A percentile compares a stretch with the other conserved stretches of the same genome.
phyloP scores from a whole-genome alignment of 2,888 invertebrate species.

The Idaea biselata region DNA sequence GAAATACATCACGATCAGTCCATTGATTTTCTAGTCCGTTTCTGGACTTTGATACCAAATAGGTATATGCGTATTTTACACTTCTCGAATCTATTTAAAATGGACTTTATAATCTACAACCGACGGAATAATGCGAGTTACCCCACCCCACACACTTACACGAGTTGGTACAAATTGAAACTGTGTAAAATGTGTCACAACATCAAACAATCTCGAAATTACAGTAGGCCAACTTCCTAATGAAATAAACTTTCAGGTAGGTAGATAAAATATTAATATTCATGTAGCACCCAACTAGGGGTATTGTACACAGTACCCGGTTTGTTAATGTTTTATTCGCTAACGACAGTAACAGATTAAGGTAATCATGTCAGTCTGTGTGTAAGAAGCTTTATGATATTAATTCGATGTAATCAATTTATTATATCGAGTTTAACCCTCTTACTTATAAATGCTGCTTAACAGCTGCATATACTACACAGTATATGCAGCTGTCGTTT shows the following conservation, averaged over 20 bases:
- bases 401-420: conserved; percentile 72
- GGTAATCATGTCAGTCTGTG: conserved; percentile 77
- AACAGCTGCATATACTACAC: too few species aligned
- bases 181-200: conserved; percentile 19
- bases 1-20: too few species aligned
- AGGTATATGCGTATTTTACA: background rate
- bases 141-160: background rate
- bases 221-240: conserved; percentile 39
- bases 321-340: conserved; percentile 78
- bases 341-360: conserved; percentile 74
- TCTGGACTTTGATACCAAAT: too few species aligned
- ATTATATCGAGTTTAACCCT: conserved; percentile 40
- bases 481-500: too few species aligned
- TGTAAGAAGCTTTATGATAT: conserved; percentile 62
- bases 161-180: conserved; percentile 4
- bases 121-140: background rate
- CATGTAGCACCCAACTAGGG: conserved; percentile 48
- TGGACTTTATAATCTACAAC: background rate
- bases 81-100: background rate
- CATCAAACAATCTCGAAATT: conserved; percentile 22
- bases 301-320: conserved; percentile 45
- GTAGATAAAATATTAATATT: conserved; percentile 73
- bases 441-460: too few species aligned
- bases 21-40: too few species aligned
- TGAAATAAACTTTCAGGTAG: conserved; percentile 76